These are phyloP conservation scores for Pterostichus niger DNA, from an alignment of 2,888 invertebrate species.

Conservation along the genomic window DNA sequence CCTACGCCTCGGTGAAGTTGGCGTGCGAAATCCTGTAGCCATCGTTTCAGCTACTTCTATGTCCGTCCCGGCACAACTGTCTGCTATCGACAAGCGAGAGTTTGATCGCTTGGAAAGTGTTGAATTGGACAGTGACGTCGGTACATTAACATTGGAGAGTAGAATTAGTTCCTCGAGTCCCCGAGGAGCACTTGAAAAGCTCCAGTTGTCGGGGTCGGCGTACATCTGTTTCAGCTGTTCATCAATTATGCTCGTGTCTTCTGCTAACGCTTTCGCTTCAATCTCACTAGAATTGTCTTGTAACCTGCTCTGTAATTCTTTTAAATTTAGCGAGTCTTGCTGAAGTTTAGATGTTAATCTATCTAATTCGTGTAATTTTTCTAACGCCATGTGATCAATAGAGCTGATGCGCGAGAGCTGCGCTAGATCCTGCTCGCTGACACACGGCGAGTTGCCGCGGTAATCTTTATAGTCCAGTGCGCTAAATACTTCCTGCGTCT, in stretches of 20 bases:
- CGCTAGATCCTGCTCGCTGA: slow-evolving; percentile 88
- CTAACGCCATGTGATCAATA: slow-evolving; percentile 88
- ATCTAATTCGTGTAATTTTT: slow-evolving; percentile 89
- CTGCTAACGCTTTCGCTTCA: slow-evolving; percentile 81
- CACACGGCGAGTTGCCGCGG: slow-evolving; percentile 85
- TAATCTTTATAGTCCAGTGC: slow-evolving; percentile 89
- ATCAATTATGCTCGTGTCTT: slow-evolving; percentile 84
- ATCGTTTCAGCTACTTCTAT: slow-evolving; percentile 83
- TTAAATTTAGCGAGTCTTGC: slow-evolving; percentile 88
- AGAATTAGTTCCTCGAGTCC: slow-evolving; percentile 82
- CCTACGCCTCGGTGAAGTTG: slow-evolving; percentile 81
- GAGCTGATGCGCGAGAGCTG: slow-evolving; percentile 87
- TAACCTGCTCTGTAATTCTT: slow-evolving; percentile 86
- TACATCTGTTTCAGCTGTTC: slow-evolving; percentile 86
- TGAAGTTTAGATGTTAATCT: slow-evolving; percentile 87
- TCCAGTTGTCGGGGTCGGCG: slow-evolving; percentile 83
- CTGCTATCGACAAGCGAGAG: slow-evolving; percentile 82
- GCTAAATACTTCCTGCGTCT: slow-evolving; percentile 85
- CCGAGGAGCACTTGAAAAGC: slow-evolving; percentile 83
- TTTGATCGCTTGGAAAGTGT: slow-evolving; percentile 74
- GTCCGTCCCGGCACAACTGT: slow-evolving; percentile 81
- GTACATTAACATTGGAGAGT: slow-evolving; percentile 76
- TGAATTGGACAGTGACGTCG: slow-evolving; percentile 76
- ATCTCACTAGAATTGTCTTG: slow-evolving; percentile 81
- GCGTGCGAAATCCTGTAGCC: slow-evolving; percentile 77